Conservation (phyloP, 2,797 vertebrate genomes). For the Cheirogaleus major region DNA sequence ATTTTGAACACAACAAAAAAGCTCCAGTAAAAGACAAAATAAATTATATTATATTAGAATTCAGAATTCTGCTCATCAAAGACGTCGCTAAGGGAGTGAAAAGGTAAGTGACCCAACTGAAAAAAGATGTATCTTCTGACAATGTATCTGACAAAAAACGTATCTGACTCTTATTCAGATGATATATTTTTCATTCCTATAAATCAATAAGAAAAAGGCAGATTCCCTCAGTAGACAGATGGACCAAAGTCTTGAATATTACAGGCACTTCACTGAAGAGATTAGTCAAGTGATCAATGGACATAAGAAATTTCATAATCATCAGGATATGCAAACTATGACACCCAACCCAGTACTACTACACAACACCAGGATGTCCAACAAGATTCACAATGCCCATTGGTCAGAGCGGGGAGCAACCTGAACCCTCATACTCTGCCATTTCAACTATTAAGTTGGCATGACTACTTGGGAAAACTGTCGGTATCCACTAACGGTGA, state of each 20-base stretch:
- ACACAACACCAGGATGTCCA: background rate
- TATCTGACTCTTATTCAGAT: background rate
- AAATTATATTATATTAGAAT: background rate
- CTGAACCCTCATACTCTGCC: background rate
- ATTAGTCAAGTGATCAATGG: background rate
- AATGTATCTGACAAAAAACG: background rate
- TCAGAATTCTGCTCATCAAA: background rate
- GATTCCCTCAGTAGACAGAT: background rate
- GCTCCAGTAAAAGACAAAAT: background rate
- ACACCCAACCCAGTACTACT: background rate
- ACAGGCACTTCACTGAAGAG: background rate
- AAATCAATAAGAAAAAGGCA: background rate
- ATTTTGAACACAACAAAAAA: background rate
- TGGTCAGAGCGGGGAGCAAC: background rate
- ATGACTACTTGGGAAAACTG: background rate
- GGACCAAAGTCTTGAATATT: background rate
- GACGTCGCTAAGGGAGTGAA: background rate
- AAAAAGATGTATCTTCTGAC: background rate
- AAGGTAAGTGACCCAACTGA: background rate
- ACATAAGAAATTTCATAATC: background rate
- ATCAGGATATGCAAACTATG: background rate
- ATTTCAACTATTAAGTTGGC: background rate
- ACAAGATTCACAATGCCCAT: accelerated
- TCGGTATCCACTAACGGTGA: accelerated
- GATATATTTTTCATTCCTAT: background rate